Base-by-base conservation (phyloP, 92 coral and sea anemone species). In the Palythoa caribaeorum region DNA sequence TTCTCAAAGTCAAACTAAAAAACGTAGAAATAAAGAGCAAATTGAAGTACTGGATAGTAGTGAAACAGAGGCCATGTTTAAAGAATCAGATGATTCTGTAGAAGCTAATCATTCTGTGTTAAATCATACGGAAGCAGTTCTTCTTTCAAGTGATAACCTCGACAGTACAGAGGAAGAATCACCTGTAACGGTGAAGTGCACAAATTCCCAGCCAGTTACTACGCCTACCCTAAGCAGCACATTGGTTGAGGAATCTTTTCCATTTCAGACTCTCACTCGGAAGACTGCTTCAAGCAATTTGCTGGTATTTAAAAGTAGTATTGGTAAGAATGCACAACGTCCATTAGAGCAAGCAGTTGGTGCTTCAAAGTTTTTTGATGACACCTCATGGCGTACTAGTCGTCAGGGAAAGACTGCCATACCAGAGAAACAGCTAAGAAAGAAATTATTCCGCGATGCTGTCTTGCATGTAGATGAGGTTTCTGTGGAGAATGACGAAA, bases 381-480 rank as follows among this genome's bases (percentile, higher is more conserved):
- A 37, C 69, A 78, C 16, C 12, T 78, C 52, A 17, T 78, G 70
- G 84, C 68, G 16, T 36, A 1, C 3, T 47, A 55, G 84, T 15
- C 50, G 3, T n/a, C 36, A 54, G 51, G 51, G 6, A 78, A 35
- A 70, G n/a, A 38, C 84, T 11, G 6, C 12, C 50, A 6, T 50
- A 51, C 47, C 17, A 9, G 84, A 57, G 19, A 78, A 78, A 16
- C 50, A 78, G 51, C 53, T 78, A 57, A 14, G 36, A 78, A 38
- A 78, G 2, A 72, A 79, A 53, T 19, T 79, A 60, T 79, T 79
- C 71, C 84, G 72, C 7, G 73, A 79, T 11, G 59, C 47, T 40
- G 59, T 14, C 15, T n/a, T 17, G 16, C 10, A 38, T 9, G 9
- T 8, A 40, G 57, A 54, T 5, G 38, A 36, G 79, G 60, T 75